phyloP scores from a whole-genome alignment of 2,113 vertebrate genomes.

The Heloderma charlesbogerti region DNA sequence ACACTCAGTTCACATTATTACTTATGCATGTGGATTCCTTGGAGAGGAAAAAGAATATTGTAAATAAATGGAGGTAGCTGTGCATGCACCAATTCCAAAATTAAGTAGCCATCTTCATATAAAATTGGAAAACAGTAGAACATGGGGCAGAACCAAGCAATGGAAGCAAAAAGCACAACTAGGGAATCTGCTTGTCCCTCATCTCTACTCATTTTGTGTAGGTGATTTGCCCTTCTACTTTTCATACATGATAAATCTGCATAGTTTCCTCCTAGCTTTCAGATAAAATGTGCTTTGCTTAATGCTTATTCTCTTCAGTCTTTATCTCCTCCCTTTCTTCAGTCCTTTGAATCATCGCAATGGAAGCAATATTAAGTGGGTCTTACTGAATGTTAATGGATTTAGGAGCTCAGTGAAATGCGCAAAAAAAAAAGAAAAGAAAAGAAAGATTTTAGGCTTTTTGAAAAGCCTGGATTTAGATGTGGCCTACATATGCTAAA shows the following conservation, averaged over 20 bases:
- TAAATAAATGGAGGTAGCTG: not conserved
- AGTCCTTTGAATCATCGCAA: slow-evolving; percentile 15
- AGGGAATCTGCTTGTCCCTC: not conserved
- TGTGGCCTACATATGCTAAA: not conserved
- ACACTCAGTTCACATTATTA: not conserved
- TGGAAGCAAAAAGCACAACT: not conserved
- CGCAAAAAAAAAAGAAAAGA: not conserved
- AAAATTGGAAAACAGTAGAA: not conserved
- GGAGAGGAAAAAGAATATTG: not conserved
- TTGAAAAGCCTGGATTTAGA: not conserved
- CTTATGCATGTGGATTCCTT: not conserved
- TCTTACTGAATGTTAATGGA: slow-evolving; percentile 14
- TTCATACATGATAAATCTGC: not conserved
- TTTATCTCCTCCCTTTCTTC: slow-evolving; percentile 32
- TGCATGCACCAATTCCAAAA: not conserved
- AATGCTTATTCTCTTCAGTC: slow-evolving; percentile 18
- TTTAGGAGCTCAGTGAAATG: not conserved
- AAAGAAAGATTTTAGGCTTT: not conserved
- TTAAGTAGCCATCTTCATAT: not conserved
- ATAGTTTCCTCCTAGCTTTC: not conserved
- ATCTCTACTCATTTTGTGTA: not conserved
- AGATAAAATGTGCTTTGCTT: slow-evolving; percentile 6
- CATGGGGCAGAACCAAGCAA: not conserved
- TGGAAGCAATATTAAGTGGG: not conserved
- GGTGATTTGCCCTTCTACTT: not conserved